These are phyloP conservation scores for Lepidurus couesii DNA, from an alignment of 1,140 invertebrate species.

Conservation along the genomic window DNA sequence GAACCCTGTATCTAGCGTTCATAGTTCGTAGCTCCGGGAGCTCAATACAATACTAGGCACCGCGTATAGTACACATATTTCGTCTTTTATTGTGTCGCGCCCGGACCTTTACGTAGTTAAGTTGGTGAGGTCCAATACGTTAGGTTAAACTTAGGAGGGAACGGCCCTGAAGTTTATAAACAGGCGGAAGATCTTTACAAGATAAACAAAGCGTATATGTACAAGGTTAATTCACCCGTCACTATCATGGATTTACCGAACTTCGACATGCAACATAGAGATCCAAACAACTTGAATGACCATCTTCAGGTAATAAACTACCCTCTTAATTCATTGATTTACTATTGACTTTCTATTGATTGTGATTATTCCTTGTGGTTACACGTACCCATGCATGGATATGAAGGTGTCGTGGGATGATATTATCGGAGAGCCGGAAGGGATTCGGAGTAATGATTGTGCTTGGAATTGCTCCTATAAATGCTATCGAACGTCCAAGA, in stretches of 20 bases:
- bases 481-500: conserved; percentile 61
- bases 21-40: not conserved
- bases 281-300: conserved; percentile 61
- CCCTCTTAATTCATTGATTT: conserved; percentile 11
- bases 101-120: not conserved
- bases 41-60: not conserved
- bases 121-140: not conserved
- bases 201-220: not conserved
- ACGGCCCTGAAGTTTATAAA: not conserved
- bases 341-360: not conserved
- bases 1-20: not conserved
- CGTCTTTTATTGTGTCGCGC: not conserved
- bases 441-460: conserved; percentile 63
- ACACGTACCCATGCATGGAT: conserved; percentile 39
- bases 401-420: conserved; percentile 63
- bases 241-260: conserved; percentile 26
- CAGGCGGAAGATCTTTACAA: not conserved
- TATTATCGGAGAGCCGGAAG: conserved; percentile 69
- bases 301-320: conserved; percentile 57
- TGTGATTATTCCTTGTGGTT: conserved; percentile 30
- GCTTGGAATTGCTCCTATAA: conserved; percentile 64
- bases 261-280: conserved; percentile 57
- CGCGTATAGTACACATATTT: not conserved
- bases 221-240: not conserved
- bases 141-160: not conserved